Base-by-base conservation (phyloP, 92 coral and sea anemone genomes). In the Zoanthus sansibaricus region DNA sequence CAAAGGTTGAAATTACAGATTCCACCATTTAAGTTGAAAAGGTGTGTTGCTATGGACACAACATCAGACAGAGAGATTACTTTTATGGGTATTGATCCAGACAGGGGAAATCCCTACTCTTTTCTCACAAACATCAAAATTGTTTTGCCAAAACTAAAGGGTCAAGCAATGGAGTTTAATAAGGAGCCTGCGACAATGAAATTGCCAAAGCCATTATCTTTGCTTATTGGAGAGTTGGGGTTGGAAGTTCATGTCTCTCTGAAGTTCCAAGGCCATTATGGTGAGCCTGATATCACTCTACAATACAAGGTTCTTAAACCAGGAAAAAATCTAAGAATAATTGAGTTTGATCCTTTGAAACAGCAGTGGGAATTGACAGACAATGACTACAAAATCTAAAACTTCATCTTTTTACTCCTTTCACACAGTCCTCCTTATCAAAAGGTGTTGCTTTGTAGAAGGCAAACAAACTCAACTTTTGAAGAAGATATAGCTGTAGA, bases 241-340 rank as follows among this genome's bases (percentile, higher is more conserved):
- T 12, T 88, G 33, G 82, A 80, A 33, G 85, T 84, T 20, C 87
- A 84, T 9, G 32, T 92, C 55, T 82, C 82, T 55, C 82, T 92
- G 52, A 80, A 61, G 72, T 92, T 92, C 44, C 91, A 90, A 48
- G 95, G 95, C 21, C 95, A 92, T 72, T 92, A 92, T 61, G 85
- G 91, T 51, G 95, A 92, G 79, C 94, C 94, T 6, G 89, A 91
- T 68, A 49, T 93, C 54, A 77, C 91, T 52, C 52, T 93, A 25
- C 79, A 59, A 68, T 82, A 91, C 74, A 54, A 49, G 75, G 56
- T 93, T 18, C 82, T 11, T 9, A 48, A 75, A 9, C 25, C 74
- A 15, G 92, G 87, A 45, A 90, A 74, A 32, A 83, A 80, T 80
- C 18, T 66, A 1, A 74, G 85, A 66, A 47, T 80, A 56, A 80